These are phyloP conservation scores for Heliconius hortense DNA, from an alignment of 2,888 invertebrate genomes.

Conservation along the genomic window DNA sequence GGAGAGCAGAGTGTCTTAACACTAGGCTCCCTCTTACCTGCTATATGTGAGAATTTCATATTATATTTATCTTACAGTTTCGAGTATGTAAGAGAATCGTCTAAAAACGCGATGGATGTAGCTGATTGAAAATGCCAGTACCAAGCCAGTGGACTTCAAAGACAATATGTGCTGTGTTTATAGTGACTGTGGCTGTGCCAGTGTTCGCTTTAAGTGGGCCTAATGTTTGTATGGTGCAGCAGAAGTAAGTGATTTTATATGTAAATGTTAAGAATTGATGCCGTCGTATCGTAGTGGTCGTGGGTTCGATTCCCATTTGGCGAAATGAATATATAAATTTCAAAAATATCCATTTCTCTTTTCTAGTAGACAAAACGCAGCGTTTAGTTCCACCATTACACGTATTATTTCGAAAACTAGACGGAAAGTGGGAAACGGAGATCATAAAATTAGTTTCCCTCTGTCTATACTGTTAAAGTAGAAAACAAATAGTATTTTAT, in stretches of 20 bases:
- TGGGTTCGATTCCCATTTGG: neutral
- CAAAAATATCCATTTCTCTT: too few relatives aligned
- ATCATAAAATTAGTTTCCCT: too few relatives aligned
- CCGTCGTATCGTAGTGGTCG: neutral
- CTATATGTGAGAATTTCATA: neutral
- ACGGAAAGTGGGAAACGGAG: too few relatives aligned
- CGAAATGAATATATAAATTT: neutral
- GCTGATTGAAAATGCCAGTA: conserved; percentile 46
- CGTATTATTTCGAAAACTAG: too few relatives aligned
- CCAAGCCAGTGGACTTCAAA: conserved; percentile 49
- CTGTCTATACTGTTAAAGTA: too few relatives aligned
- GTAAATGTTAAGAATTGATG: neutral
- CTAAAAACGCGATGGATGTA: conserved; percentile 42
- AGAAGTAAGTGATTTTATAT: conserved; percentile 67
- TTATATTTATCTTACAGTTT: neutral
- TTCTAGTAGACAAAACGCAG: too few relatives aligned
- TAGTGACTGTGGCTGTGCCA: conserved; percentile 51
- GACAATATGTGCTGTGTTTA: conserved; percentile 57
- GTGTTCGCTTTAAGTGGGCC: conserved; percentile 66
- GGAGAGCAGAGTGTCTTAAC: too few relatives aligned
- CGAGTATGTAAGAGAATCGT: conserved; percentile 8
- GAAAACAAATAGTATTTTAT: too few relatives aligned
- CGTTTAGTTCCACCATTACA: too few relatives aligned
- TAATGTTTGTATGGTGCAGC: conserved; percentile 77
- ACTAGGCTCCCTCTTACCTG: too few relatives aligned